phyloP scores from a whole-genome alignment of 2,113 vertebrate species.

The Colius striatus region DNA sequence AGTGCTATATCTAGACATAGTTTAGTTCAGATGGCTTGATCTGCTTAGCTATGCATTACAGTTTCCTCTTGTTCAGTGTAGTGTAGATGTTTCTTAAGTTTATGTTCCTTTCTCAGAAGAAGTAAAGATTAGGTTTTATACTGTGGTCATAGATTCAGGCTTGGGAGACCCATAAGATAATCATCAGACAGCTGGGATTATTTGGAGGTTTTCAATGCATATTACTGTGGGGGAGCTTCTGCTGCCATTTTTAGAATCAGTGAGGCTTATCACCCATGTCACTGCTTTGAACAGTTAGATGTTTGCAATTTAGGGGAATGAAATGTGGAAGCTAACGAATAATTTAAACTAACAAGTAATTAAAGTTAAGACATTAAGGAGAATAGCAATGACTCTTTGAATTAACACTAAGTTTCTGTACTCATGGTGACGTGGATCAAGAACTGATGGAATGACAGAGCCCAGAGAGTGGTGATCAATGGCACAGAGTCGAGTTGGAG shows the following conservation, averaged over 20 bases:
- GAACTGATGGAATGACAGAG: too few relatives aligned
- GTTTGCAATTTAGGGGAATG: fast-evolving
- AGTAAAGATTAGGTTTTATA: neutral
- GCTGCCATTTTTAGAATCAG: neutral
- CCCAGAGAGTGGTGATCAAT: too few relatives aligned
- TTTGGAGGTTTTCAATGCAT: neutral
- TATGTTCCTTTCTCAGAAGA: neutral
- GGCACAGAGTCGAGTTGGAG: too few relatives aligned
- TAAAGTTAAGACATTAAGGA: neutral
- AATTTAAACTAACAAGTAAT: neutral
- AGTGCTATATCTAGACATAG: neutral
- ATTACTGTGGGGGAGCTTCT: neutral
- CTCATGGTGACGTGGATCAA: too few relatives aligned
- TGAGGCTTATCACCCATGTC: neutral
- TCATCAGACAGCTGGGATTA: neutral
- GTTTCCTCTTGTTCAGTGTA: neutral
- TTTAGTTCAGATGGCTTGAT: neutral
- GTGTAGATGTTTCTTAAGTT: neutral
- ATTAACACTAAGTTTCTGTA: neutral
- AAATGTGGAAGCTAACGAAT: neutral
- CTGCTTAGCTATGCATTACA: neutral
- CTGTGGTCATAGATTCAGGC: neutral
- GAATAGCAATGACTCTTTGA: neutral
- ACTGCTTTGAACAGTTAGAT: neutral
- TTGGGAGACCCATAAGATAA: neutral